These are phyloP conservation scores for Unio delphinus DNA, from an alignment of 2,888 invertebrate genomes.

Conservation along the genomic window DNA sequence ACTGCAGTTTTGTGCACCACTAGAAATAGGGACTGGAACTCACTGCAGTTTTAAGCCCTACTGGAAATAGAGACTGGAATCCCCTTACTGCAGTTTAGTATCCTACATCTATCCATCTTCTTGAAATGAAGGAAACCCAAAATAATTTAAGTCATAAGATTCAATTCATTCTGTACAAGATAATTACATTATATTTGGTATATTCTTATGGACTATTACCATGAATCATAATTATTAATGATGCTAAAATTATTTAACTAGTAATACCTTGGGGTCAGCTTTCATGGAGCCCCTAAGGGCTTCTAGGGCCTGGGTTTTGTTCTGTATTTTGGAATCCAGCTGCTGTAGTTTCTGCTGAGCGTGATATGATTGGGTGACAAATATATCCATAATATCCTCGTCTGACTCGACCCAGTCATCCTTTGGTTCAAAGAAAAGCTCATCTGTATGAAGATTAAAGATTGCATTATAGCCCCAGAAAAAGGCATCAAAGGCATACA, in stretches of 20 bases:
- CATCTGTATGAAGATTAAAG: constrained; percentile 30
- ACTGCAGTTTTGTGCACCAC: no score
- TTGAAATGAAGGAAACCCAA: no score
- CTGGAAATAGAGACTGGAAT: no score
- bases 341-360: constrained; percentile 81
- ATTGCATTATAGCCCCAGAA: not conserved
- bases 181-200: no score
- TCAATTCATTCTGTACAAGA: no score
- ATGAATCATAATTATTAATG: not conserved
- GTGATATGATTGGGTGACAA: constrained; percentile 58
- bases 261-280: constrained; percentile 77
- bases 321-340: constrained; percentile 86
- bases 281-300: constrained; percentile 87
- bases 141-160: no score
- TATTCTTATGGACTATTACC: no score
- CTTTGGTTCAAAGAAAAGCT: constrained; percentile 54
- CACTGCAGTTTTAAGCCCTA: no score
- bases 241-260: not conserved
- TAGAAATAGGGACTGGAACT: no score
- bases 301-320: constrained; percentile 87
- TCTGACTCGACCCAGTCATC: constrained; percentile 29
- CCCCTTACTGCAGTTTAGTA: no score
- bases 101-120: no score
- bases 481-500: no score
- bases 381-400: constrained; percentile 46